phyloP scores from a whole-genome alignment of 2,888 invertebrate species.

The Acleris literana region DNA sequence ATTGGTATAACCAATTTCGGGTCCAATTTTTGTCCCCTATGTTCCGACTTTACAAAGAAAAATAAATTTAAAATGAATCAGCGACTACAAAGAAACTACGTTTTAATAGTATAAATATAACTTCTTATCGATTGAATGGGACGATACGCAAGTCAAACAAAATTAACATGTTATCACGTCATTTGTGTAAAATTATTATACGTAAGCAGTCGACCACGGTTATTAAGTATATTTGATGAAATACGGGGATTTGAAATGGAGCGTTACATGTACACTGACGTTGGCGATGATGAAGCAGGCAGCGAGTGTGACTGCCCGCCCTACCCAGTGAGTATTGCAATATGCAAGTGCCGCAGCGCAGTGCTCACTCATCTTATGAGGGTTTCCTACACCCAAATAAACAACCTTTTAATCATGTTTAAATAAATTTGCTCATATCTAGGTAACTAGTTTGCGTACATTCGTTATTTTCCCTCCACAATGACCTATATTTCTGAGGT shows the following conservation, averaged over 20 bases:
- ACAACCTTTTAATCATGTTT: no score
- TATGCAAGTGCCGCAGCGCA: no score
- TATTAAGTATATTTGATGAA: neutral
- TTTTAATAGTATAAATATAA: neutral
- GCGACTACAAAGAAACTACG: constrained; percentile 1
- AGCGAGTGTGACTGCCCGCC: constrained; percentile 8
- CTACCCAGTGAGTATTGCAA: neutral
- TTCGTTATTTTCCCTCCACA: no score
- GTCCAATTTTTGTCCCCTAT: no score
- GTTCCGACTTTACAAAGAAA: no score
- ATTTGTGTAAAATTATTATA: constrained; percentile 24
- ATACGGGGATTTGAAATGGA: constrained; percentile 48
- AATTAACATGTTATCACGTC: constrained; percentile 12
- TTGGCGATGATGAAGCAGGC: constrained; percentile 43
- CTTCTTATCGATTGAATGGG: constrained; percentile 25
- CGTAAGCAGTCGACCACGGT: constrained; percentile 19
- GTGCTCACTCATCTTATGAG: no score
- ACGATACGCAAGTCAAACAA: constrained; percentile 9
- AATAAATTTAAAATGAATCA: neutral
- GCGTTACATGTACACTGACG: constrained; percentile 51
- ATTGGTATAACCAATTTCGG: no score
- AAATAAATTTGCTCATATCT: no score
- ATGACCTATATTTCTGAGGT: no score
- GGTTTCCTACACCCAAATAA: no score
- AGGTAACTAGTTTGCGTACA: no score